Conservation (phyloP, 2,113 vertebrate species). For the Azemiops feae region DNA sequence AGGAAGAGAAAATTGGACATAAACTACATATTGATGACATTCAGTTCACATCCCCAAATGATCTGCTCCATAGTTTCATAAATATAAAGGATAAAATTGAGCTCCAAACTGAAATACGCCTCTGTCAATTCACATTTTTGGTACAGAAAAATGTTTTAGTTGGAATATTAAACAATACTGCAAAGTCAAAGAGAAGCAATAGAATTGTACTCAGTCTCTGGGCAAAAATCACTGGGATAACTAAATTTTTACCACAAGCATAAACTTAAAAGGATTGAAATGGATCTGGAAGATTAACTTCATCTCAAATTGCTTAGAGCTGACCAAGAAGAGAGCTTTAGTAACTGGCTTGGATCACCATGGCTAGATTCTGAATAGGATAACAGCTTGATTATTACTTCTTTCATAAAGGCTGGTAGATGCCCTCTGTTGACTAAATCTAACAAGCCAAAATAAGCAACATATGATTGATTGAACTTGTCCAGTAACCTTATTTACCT, state of each 20-base stretch:
- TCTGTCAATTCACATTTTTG: not conserved
- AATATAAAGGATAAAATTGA: not conserved
- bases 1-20: not conserved
- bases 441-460: not conserved
- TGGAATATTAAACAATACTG: not conserved
- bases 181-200: not conserved
- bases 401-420: not conserved
- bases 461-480: not conserved
- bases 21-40: not conserved
- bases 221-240: not conserved
- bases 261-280: not conserved
- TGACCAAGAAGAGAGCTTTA: not conserved
- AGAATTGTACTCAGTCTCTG: not conserved
- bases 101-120: not conserved
- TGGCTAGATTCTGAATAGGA: not conserved
- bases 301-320: not conserved
- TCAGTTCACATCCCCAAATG: not conserved
- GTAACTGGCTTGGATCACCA: not conserved
- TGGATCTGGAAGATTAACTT: not conserved
- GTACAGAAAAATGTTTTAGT: not conserved
- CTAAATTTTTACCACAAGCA: not conserved
- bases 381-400: not conserved
- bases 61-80: not conserved
- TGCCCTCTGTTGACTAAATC: not conserved
- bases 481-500: not conserved